phyloP scores from a whole-genome alignment of 1,140 invertebrate species.

The Neodiprion virginianus region DNA sequence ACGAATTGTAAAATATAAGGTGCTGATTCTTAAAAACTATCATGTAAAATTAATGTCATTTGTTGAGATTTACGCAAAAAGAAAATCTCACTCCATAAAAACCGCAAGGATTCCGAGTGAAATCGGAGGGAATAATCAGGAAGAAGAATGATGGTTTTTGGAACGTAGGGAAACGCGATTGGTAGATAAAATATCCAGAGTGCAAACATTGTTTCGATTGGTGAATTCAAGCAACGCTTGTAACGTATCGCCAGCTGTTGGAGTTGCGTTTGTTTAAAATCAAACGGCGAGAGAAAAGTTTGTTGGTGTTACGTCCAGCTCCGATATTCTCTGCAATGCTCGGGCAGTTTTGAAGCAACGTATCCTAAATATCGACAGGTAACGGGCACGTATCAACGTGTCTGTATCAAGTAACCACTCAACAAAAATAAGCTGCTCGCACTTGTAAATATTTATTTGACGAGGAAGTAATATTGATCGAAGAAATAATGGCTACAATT shows the following conservation, averaged over 20 bases:
- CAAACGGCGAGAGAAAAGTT: constrained; percentile 43
- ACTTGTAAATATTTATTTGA: constrained; percentile 13
- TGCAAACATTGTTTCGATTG: constrained; percentile 25
- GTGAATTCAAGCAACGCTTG: constrained; percentile 35
- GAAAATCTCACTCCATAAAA: no score
- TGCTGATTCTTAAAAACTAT: no score
- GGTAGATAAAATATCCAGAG: neutral
- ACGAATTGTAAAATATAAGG: no score
- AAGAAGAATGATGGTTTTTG: constrained; percentile 14
- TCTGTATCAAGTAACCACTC: constrained; percentile 24
- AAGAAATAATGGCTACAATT: constrained; percentile 66
- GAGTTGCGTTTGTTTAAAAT: constrained; percentile 48
- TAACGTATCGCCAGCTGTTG: constrained; percentile 52
- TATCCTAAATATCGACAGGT: constrained; percentile 33
- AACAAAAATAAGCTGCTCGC: constrained; percentile 21
- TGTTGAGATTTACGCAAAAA: no score
- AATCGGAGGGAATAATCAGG: neutral
- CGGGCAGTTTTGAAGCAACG: constrained; percentile 20
- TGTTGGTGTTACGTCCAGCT: constrained; percentile 31
- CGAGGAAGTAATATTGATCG: constrained; percentile 18
- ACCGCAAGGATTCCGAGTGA: neutral
- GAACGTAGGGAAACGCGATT: constrained; percentile 1
- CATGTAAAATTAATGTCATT: no score
- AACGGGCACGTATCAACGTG: constrained; percentile 21
- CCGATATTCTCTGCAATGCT: constrained; percentile 33